These are phyloP conservation scores for Drosophila lacteicornis DNA, from an alignment of 1,140 invertebrate genomes.

Conservation along the genomic window DNA sequence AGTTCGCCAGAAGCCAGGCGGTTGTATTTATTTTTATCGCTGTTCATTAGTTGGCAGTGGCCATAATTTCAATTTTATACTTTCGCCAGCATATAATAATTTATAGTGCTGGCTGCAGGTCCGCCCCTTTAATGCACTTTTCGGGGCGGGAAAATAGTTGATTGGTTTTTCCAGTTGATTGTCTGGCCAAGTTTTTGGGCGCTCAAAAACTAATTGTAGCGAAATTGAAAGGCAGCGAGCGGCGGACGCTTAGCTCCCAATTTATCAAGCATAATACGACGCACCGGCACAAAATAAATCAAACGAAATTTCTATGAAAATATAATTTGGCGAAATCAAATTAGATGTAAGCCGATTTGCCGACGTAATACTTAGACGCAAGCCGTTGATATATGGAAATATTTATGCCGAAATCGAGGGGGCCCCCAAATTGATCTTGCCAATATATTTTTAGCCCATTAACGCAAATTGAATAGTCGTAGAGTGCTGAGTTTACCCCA, in stretches of 20 bases:
- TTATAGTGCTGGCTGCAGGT: slow-evolving; percentile 13
- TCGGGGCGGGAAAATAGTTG: slow-evolving; percentile 24
- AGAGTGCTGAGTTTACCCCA: slow-evolving; percentile 35
- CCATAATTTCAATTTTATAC: slow-evolving; percentile 76
- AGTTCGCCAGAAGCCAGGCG: slow-evolving; percentile 8
- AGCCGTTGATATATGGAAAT: slow-evolving; percentile 53
- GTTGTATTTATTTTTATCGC: slow-evolving; percentile 75
- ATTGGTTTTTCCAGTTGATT: slow-evolving; percentile 46
- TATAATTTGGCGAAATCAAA: slow-evolving; percentile 49
- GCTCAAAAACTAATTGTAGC: slow-evolving; percentile 26
- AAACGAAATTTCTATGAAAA: slow-evolving; percentile 27
- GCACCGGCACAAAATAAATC: slow-evolving; percentile 29
- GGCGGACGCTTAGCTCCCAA: slow-evolving; percentile 17
- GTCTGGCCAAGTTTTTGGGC: slow-evolving; percentile 1
- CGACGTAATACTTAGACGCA: slow-evolving; percentile 38
- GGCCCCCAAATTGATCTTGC: slow-evolving; percentile 1
- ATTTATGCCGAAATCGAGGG: slow-evolving; percentile 42
- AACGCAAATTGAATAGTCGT: slow-evolving; percentile 43
- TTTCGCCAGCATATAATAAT: slow-evolving; percentile 44
- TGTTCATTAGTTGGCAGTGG: slow-evolving; percentile 76
- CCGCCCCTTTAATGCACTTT: slow-evolving; percentile 33
- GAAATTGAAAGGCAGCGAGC: slow-evolving; percentile 19
- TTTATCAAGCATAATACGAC: slow-evolving; percentile 31
- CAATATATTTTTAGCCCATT: slow-evolving; percentile 30
- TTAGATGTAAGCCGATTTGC: slow-evolving; percentile 69